Percentiles rank a stretch among this genome's conserved stretches.
phyloP scores from a whole-genome alignment of 2,888 invertebrate genomes.

The Leistus spinibarbis region DNA sequence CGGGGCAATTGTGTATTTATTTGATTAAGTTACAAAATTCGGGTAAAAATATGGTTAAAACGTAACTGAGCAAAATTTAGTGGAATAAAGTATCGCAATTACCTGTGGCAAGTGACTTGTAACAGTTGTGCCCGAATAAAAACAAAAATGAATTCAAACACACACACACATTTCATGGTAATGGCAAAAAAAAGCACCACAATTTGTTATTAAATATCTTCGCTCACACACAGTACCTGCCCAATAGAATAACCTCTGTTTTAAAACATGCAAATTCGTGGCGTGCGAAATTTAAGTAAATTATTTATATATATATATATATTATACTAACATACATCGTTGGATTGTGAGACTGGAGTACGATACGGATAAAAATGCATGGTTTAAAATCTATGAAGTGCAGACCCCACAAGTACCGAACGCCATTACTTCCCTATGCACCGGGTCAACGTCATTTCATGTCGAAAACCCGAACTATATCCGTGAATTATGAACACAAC shows the following conservation, averaged over 20 bases:
- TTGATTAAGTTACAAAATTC: no score
- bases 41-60: no score
- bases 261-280: not conserved
- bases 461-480: constrained; percentile 25
- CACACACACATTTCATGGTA: constrained; percentile 30
- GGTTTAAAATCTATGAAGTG: constrained; percentile 42
- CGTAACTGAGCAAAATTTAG: no score
- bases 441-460: constrained; percentile 51
- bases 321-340: constrained; percentile 31
- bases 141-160: constrained; percentile 13
- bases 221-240: constrained; percentile 49
- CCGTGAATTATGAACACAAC: constrained; percentile 16
- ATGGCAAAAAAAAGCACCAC: constrained; percentile 47
- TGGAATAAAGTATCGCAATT: no score
- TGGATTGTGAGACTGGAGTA: constrained; percentile 23
- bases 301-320: constrained; percentile 22
- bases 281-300: constrained; percentile 19
- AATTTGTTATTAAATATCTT: constrained; percentile 52
- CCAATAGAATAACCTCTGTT: constrained; percentile 24
- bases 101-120: no score
- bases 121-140: no score
- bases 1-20: no score
- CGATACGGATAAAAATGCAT: constrained; percentile 39
- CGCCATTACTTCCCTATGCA: constrained; percentile 48
- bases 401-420: constrained; percentile 44